Conservation (phyloP, 1,140 invertebrate species). For the Ridgeia piscesae region DNA sequence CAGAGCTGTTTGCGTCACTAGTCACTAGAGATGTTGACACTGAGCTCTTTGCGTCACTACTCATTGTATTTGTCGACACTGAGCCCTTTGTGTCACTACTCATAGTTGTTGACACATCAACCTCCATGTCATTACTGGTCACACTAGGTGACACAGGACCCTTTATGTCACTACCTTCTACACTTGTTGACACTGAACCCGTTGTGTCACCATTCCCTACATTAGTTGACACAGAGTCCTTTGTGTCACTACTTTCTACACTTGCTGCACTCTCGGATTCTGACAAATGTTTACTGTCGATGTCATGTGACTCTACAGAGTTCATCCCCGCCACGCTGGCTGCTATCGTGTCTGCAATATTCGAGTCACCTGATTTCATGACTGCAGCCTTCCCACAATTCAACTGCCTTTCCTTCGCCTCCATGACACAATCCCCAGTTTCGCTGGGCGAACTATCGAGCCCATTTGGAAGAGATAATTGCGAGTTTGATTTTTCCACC, state of each 20-base stretch:
- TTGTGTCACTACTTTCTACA: not conserved
- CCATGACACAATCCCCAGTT: not conserved
- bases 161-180: not conserved
- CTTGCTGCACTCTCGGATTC: not conserved
- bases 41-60: not conserved
- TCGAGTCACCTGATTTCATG: not conserved
- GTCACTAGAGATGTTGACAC: not conserved
- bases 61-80: not conserved
- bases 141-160: not conserved
- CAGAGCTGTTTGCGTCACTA: not conserved
- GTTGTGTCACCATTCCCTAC: not conserved
- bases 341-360: not conserved
- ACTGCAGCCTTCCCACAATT: not conserved
- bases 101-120: not conserved
- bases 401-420: not conserved
- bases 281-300: not conserved
- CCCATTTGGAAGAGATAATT: not conserved
- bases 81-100: not conserved
- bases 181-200: not conserved
- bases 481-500: not conserved
- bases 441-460: not conserved
- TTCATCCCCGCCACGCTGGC: not conserved
- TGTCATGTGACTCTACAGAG: not conserved
- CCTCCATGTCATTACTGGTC: not conserved
- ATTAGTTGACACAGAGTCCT: not conserved